Conservation (phyloP, 2,113 vertebrate genomes). For the Phocoena sinus region DNA sequence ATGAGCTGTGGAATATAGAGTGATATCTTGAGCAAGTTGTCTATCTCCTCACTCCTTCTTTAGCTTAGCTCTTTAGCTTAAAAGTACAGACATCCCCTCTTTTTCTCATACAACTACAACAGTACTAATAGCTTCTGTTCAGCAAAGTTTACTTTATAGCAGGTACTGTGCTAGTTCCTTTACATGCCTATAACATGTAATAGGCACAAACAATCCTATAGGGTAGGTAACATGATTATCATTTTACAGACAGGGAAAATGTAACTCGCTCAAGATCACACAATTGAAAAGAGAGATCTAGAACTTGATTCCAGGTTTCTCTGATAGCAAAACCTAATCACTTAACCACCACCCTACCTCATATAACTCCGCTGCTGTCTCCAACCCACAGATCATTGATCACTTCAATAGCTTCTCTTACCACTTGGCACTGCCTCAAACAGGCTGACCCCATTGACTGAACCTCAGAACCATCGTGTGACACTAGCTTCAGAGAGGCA, state of each 20-base stretch:
- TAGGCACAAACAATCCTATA: neutral
- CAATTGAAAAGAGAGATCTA: neutral
- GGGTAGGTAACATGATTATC: neutral
- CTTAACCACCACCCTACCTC: neutral
- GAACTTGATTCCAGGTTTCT: neutral
- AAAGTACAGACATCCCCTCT: neutral
- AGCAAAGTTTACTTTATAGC: neutral
- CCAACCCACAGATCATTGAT: neutral
- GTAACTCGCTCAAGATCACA: neutral
- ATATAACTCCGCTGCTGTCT: neutral
- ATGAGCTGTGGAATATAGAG: neutral
- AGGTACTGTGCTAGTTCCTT: neutral
- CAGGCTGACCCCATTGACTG: neutral
- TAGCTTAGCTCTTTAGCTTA: neutral
- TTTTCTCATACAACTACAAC: neutral
- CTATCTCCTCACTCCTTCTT: neutral
- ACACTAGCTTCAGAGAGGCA: neutral
- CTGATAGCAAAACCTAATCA: neutral
- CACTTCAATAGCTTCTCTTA: neutral
- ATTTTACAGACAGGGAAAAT: slow-evolving; percentile 23
- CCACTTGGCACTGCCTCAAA: neutral
- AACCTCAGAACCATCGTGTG: neutral
- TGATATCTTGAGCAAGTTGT: neutral
- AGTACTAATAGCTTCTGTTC: neutral
- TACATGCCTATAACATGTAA: neutral